Evolutionary conservation across 2,888 invertebrate genomes (phyloP).

Genomic region (Hymenopus coronatus): DNA sequence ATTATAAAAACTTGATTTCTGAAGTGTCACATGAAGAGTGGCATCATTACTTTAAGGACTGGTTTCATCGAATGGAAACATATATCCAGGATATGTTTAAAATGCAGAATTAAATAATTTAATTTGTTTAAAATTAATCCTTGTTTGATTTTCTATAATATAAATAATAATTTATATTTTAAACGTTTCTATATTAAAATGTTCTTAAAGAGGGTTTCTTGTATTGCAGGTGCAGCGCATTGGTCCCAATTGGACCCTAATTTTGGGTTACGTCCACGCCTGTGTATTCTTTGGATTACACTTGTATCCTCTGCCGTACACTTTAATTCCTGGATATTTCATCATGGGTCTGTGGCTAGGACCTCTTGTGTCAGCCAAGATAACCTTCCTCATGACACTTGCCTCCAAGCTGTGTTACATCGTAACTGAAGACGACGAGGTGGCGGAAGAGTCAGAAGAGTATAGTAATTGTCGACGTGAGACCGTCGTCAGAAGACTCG

Average conservation of each 20-base stretch:
- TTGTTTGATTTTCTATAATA: too few species aligned
- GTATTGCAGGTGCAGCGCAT: slow-evolving; percentile 47
- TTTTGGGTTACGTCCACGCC: slow-evolving; percentile 53
- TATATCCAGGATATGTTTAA: too few species aligned
- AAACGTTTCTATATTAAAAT: too few species aligned
- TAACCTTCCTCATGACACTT: slow-evolving; percentile 49
- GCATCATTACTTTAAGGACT: too few species aligned
- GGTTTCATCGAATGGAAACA: too few species aligned
- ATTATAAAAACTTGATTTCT: too few species aligned
- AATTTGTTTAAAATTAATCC: too few species aligned
- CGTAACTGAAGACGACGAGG: slow-evolving; percentile 49
- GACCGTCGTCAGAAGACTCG: slow-evolving; percentile 49
- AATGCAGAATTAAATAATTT: too few species aligned
- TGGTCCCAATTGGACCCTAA: slow-evolving; percentile 52
- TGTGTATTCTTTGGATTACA: slow-evolving; percentile 61
- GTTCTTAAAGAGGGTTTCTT: slow-evolving; percentile 36
- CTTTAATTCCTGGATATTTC: slow-evolving; percentile 54
- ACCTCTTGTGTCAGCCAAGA: slow-evolving; percentile 38
- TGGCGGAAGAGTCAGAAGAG: slow-evolving; percentile 40
- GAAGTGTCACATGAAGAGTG: too few species aligned
- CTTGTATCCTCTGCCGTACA: slow-evolving; percentile 53
- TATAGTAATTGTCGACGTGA: slow-evolving; percentile 29
- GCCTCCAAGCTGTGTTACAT: slow-evolving; percentile 48
- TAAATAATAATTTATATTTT: too few species aligned
- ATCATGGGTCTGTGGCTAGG: slow-evolving; percentile 59